Base-by-base conservation (phyloP, 2,888 invertebrate species). In the Euplexia lucipara region DNA sequence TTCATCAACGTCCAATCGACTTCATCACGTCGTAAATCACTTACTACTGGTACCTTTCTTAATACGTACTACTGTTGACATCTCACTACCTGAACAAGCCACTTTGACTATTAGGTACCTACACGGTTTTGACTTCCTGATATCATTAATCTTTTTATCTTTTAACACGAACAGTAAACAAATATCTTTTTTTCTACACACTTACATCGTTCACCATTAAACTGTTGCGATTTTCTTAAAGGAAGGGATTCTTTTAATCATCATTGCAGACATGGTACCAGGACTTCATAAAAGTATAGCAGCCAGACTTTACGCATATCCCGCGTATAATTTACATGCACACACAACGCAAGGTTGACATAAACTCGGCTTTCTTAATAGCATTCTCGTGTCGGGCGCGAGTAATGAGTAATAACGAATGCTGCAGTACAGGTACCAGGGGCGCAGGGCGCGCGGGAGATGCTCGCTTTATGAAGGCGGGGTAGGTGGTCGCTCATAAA, bases 391-490 rank as follows among this genome's bases (percentile, higher is more conserved):
- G 71, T 78, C 49, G 47, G 34, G 14, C 47, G 26, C 71, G 12
- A 18, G 56, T 75, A 75, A 75, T 76, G 71, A 76, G 71, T 76
- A 79, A 76, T 75, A 79, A 79, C 64, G 48, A 53, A 42, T n/a
- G 39, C 26, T 26, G 48, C 30, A 39, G 37, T 37, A 22, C 63
- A 37, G 34, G 54, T 57, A 79, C 63, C 49, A 79, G 80, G 75
- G 30, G n/a, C 42, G 16, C 59, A 59, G 16, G 14, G 18, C 58
- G 8, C 32, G 39, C 45, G 37, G 34, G 48, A 51, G 54, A 35
- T 62, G 47, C 20, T 14, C 60, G 61, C 42, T 47, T 42, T 42
- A 22, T 52, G 44, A 52, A 54, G 45, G 48, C 78, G 26, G 65
- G 48, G 16, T 35, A 47, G 70, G 73, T 56, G 73, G 49, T 35